Percentiles rank a stretch among this genome's conserved stretches.
Conservation (phyloP, 2,113 vertebrate species). For the Eurypyga helias region DNA sequence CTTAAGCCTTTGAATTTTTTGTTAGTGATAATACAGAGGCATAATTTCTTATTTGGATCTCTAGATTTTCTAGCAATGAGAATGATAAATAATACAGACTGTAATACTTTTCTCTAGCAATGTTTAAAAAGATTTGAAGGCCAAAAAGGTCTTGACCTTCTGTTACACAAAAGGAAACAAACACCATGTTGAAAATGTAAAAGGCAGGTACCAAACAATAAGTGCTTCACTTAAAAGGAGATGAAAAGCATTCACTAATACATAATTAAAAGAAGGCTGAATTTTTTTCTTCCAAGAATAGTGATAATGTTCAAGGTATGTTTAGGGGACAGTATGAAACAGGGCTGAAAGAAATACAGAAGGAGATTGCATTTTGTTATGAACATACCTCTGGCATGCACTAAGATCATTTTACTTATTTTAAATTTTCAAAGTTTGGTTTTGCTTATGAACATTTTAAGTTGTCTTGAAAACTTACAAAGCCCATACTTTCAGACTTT, state of each 20-base stretch:
- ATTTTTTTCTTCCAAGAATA: not conserved
- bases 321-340: not conserved
- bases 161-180: not conserved
- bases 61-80: not conserved
- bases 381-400: not conserved
- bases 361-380: not conserved
- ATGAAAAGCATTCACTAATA: not conserved
- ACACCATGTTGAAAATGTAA: not conserved
- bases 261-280: not conserved
- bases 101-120: not conserved
- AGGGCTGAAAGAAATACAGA: not conserved
- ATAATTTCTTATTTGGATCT: not conserved
- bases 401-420: not conserved
- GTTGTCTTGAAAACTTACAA: not conserved
- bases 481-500: not conserved
- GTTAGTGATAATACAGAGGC: not conserved
- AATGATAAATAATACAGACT: not conserved
- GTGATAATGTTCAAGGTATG: not conserved
- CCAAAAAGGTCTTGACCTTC: not conserved
- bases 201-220: not conserved
- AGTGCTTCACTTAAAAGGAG: not conserved
- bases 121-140: not conserved
- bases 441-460: slow-evolving; percentile 2
- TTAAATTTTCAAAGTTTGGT: not conserved
- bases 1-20: not conserved